Conservation (phyloP, 2,797 vertebrate species). For the Gephyroberyx darwinii region DNA sequence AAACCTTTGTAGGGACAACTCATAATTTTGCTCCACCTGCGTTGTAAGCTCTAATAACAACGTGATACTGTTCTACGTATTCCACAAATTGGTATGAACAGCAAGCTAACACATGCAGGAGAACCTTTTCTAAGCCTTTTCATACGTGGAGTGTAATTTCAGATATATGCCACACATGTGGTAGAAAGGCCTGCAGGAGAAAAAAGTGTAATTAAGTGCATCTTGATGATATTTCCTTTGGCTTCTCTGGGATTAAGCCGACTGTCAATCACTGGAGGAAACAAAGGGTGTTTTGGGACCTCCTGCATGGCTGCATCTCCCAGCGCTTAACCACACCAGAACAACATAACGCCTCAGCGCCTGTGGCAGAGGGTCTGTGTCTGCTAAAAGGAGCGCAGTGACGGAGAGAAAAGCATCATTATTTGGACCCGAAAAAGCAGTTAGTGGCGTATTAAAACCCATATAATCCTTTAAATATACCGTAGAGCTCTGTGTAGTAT, state of each 20-base stretch:
- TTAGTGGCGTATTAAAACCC: slow-evolving; percentile 30
- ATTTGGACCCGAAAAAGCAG: slow-evolving; percentile 30
- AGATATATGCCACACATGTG: slow-evolving; percentile 79
- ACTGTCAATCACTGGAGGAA: slow-evolving; percentile 68
- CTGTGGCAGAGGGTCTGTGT: slow-evolving; percentile 20
- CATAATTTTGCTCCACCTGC: slow-evolving; percentile 60
- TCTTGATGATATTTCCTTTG: slow-evolving; percentile 76
- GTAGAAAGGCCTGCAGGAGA: slow-evolving; percentile 70
- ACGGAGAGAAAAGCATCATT: slow-evolving; percentile 1
- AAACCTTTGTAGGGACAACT: slow-evolving; percentile 65
- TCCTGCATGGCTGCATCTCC: slow-evolving; percentile 65
- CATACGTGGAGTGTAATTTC: slow-evolving; percentile 76
- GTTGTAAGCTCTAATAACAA: slow-evolving; percentile 72
- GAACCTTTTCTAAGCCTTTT: slow-evolving; percentile 66
- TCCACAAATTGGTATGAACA: slow-evolving; percentile 72
- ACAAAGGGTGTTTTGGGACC: slow-evolving; percentile 62
- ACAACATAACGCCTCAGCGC: slow-evolving; percentile 34
- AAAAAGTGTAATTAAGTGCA: slow-evolving; percentile 76
- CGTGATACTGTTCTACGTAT: slow-evolving; percentile 65
- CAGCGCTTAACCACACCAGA: slow-evolving; percentile 46
- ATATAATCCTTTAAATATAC: slow-evolving; percentile 51
- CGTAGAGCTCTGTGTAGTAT: slow-evolving; percentile 1
- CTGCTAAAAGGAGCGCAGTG: background rate
- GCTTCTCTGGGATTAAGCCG: slow-evolving; percentile 70
- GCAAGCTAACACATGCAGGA: slow-evolving; percentile 75